phyloP scores from a whole-genome alignment of 2,888 invertebrate genomes.

The Julus scandinavius region DNA sequence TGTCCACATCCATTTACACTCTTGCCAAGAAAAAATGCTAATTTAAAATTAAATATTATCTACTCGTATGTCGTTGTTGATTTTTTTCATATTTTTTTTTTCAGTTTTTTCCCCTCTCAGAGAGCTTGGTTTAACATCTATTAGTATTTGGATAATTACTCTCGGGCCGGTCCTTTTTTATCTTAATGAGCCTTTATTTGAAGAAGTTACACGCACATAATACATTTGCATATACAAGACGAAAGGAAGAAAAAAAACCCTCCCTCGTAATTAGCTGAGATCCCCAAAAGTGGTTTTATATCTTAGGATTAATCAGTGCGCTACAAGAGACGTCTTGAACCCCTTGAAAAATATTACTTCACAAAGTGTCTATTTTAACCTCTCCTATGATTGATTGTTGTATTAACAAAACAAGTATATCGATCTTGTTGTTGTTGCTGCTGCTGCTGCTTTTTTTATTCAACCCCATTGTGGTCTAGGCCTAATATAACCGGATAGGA shows the following conservation, averaged over 20 bases:
- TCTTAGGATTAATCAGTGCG: slow-evolving; percentile 33
- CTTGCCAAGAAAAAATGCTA: background rate
- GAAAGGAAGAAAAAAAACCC: background rate
- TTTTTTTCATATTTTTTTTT: background rate
- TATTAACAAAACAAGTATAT: slow-evolving; percentile 13
- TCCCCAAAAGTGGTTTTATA: slow-evolving; percentile 33
- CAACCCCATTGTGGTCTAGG: background rate
- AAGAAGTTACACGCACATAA: slow-evolving; percentile 21
- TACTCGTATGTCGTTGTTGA: background rate
- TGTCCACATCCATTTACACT: background rate
- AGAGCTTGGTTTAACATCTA: slow-evolving; percentile 9
- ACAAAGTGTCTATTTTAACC: slow-evolving; percentile 33
- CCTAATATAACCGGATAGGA: slow-evolving; percentile 33
- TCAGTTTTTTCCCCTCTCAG: background rate
- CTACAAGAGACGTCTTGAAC: slow-evolving; percentile 33
- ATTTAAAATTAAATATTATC: slow-evolving; percentile 20
- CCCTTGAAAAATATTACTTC: slow-evolving; percentile 27
- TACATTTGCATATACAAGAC: slow-evolving; percentile 11
- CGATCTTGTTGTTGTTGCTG: slow-evolving; percentile 33
- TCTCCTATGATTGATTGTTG: slow-evolving; percentile 27
- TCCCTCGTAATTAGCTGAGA: background rate
- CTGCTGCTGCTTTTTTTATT: background rate
- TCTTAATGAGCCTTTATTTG: slow-evolving; percentile 21
- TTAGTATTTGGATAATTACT: slow-evolving; percentile 21
- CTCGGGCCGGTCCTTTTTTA: background rate